Conservation (phyloP, 2,797 vertebrate genomes). For the Enteromius radiatus region DNA sequence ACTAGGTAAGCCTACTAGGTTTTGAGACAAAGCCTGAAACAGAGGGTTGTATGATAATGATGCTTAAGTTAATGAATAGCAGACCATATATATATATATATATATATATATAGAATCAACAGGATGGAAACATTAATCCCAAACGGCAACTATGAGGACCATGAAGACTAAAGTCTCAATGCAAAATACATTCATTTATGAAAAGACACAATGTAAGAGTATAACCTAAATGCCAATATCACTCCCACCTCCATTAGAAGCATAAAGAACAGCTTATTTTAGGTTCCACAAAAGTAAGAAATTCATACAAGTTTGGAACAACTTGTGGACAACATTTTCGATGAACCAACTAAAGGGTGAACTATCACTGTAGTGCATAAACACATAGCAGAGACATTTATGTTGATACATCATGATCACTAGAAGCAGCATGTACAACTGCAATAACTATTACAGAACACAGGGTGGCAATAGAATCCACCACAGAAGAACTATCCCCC, state of each 20-base stretch:
- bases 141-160: constrained; percentile 5
- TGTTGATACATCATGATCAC: not conserved
- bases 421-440: not conserved
- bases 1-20: not conserved
- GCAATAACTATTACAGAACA: constrained; percentile 51
- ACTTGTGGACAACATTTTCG: not conserved
- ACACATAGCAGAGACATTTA: not conserved
- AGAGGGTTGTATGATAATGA: constrained; percentile 6
- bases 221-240: not conserved
- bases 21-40: constrained; percentile 22
- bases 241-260: not conserved
- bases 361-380: not conserved
- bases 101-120: not conserved
- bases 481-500: not conserved
- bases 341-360: no score
- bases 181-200: constrained; percentile 23
- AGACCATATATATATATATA: not conserved
- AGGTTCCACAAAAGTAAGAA: not conserved
- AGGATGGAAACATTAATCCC: constrained; percentile 12
- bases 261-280: not conserved
- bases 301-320: not conserved
- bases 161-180: not conserved
- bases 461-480: constrained; percentile 59
- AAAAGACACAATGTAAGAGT: not conserved
- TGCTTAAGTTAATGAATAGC: not conserved